Evolutionary conservation across 1,140 invertebrate species (phyloP).

Genomic region (Caerostris extrusa): DNA sequence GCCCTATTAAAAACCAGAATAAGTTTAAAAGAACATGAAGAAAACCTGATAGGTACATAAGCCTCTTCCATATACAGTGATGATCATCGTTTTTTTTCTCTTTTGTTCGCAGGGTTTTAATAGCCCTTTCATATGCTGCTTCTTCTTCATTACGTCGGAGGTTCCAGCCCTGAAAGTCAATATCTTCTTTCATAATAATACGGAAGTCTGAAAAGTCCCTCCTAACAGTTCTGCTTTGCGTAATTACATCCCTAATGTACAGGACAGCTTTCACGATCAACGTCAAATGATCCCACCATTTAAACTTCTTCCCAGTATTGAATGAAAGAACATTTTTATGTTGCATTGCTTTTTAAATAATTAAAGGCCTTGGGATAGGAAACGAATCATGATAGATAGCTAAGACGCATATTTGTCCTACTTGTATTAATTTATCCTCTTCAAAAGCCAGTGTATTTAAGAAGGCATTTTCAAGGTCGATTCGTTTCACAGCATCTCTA

Average conservation of each 20-base stretch:
- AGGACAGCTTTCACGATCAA: background rate
- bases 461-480: background rate
- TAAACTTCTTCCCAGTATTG: slow-evolving; percentile 21
- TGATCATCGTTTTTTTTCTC: background rate
- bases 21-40: background rate
- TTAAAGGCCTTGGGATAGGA: background rate
- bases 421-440: background rate
- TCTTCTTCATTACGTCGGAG: slow-evolving; percentile 45
- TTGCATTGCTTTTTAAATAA: slow-evolving; percentile 16
- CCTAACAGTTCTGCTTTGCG: slow-evolving; percentile 2
- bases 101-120: background rate
- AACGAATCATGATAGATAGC: background rate
- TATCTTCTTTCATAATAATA: slow-evolving; percentile 38
- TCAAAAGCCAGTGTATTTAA: background rate
- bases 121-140: background rate
- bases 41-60: background rate
- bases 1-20: too few species aligned
- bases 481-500: background rate
- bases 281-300: background rate
- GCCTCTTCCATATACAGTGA: background rate
- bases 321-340: slow-evolving; percentile 9
- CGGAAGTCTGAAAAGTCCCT: slow-evolving; percentile 31
- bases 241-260: background rate
- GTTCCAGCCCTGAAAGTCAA: slow-evolving; percentile 56
- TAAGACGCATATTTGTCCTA: background rate